Conservation (phyloP, 35 echinoderm and acorn worm genomes). For the Lytechinus variegatus region DNA sequence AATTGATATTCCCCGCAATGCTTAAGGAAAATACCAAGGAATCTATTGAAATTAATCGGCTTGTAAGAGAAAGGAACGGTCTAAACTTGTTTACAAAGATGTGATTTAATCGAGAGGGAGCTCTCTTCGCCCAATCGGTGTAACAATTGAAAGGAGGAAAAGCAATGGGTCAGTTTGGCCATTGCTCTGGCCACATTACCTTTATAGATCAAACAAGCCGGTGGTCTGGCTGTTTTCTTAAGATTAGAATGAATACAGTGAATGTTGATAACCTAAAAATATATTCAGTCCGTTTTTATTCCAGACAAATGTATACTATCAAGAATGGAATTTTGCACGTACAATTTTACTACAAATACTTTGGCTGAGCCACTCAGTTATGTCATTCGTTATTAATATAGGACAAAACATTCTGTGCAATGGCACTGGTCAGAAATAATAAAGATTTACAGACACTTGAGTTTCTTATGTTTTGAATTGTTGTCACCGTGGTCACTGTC, state of each 20-base stretch:
- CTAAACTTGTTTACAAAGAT: slow-evolving; percentile 48
- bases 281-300: background rate
- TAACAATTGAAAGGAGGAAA: background rate
- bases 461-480: too few species aligned
- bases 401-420: too few species aligned
- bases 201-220: slow-evolving; percentile 27
- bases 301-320: background rate
- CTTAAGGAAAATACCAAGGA: background rate
- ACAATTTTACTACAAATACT: too few species aligned
- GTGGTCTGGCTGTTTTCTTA: background rate
- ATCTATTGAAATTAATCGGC: slow-evolving; percentile 43
- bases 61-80: slow-evolving; percentile 21
- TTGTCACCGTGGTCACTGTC: too few species aligned
- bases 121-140: slow-evolving; percentile 2
- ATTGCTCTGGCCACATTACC: slow-evolving; percentile 2
- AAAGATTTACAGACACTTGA: too few species aligned
- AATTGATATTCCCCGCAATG: slow-evolving; percentile 45
- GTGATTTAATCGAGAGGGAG: slow-evolving; percentile 44
- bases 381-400: too few species aligned
- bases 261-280: background rate
- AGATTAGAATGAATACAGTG: background rate
- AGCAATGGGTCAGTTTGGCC: slow-evolving; percentile 17
- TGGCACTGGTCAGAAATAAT: too few species aligned
- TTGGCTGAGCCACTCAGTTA: too few species aligned
- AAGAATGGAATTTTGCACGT: background rate